Evolutionary conservation across 2,113 vertebrate species (phyloP), one percentile per base, ranked within the genome.

Genomic region (Oplegnathus fasciatus): DNA sequence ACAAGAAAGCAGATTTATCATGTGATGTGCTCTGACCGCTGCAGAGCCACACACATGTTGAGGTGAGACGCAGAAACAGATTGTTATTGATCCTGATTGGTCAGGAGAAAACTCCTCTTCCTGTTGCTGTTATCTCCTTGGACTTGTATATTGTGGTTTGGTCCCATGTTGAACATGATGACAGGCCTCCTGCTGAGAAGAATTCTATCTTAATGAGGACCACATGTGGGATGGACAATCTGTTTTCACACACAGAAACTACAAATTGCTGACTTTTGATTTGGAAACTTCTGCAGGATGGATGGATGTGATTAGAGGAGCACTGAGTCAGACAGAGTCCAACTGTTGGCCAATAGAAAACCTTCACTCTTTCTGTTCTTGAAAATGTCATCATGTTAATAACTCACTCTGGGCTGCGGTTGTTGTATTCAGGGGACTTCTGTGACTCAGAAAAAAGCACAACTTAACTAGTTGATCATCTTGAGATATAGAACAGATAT

Each of bases 251-350:
- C 26, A 44, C 50, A 13, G 42, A 20, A 4, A 32, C n/a, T 24
- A 61, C 81, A 80, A 64, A 82, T 34, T 67, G 79, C 75, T 80
- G 75, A 85, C 40, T 42, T 22, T 30, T 26, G n/a, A 26, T 48
- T 68, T 26, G 28, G 52, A 8, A 77, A 32, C 13, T 80, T 30
- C 28, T 24, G 55, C 75, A 75, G 69, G 32, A 66, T n/a, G 71
- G 20, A 69, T 42, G 34, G 50, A 79, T 28, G 72, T 46, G 71
- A 75, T 67, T 61, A 71, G 13, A 32, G 18, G 52, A 46, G 44
- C 3, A 14, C 48, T n/a, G 52, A 24, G 24, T 9, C 14, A 52
- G 40, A 32, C 44, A 52, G 55, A 79, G 34, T 10, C 64, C 34
- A 2, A 17, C 14, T 40, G 60, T 14, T 54, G 32, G 61, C 46